A percentile compares a stretch with the other conserved stretches of the same genome.
phyloP scores from a whole-genome alignment of 64 coral and sea anemone species.

The Platygyra sinensis region DNA sequence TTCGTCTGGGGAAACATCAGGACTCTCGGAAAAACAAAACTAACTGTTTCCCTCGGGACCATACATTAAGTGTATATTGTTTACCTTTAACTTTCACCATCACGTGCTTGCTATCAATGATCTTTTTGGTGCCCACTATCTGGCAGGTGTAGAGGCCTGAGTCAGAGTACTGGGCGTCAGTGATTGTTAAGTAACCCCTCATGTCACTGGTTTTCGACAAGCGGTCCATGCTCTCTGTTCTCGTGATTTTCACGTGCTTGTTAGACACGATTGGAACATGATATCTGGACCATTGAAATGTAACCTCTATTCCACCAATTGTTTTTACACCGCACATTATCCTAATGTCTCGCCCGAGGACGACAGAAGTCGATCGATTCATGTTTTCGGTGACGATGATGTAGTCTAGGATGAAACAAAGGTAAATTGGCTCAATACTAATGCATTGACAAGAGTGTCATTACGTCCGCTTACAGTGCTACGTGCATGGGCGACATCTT shows the following conservation, averaged over 20 bases:
- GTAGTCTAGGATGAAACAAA: not conserved
- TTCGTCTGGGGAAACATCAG: no score
- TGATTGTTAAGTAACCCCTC: slow-evolving; percentile 42
- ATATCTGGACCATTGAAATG: slow-evolving; percentile 48
- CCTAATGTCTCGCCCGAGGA: slow-evolving; percentile 2
- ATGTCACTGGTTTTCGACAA: not conserved
- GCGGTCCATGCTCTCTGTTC: not conserved
- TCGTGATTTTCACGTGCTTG: slow-evolving; percentile 19
- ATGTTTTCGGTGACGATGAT: slow-evolving; percentile 1
- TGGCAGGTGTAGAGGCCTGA: slow-evolving; percentile 35
- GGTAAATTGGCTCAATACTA: not conserved
- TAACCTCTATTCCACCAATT: slow-evolving; percentile 31
- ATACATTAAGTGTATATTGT: no score
- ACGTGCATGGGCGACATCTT: no score
- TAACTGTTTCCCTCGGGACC: no score
- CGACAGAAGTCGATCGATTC: not conserved
- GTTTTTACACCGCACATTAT: slow-evolving; percentile 51
- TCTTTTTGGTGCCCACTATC: not conserved
- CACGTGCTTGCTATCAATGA: not conserved
- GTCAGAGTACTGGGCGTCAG: slow-evolving; percentile 18
- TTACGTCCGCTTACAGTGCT: no score
- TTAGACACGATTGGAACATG: slow-evolving; percentile 16
- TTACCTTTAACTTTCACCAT: slow-evolving; percentile 60
- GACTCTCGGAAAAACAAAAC: no score
- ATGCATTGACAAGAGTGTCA: no score